Percentiles rank a stretch among this genome's conserved stretches.
These are phyloP conservation scores for Omphaloscelis lunosa DNA, from an alignment of 2,888 invertebrate genomes.

Conservation along the genomic window DNA sequence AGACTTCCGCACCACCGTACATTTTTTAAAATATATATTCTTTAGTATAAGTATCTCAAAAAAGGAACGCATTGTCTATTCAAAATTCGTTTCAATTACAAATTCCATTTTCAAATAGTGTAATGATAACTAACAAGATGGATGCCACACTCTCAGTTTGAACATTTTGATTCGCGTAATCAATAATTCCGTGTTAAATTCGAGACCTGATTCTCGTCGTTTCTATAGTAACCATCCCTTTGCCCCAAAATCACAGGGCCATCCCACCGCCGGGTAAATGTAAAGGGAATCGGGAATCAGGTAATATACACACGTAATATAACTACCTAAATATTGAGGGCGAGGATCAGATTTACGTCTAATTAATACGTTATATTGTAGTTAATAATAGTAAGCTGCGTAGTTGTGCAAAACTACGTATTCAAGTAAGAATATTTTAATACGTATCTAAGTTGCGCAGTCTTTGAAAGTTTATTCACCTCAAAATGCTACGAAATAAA, in stretches of 20 bases:
- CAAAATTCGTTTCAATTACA: slow-evolving; percentile 7
- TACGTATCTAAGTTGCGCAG: background rate
- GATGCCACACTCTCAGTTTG: slow-evolving; percentile 62
- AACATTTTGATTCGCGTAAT: slow-evolving; percentile 81
- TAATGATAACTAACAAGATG: slow-evolving; percentile 48
- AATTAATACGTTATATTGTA: slow-evolving; percentile 17
- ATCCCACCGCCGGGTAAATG: slow-evolving; percentile 73
- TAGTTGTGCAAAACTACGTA: slow-evolving; percentile 3
- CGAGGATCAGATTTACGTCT: slow-evolving; percentile 9
- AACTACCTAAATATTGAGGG: slow-evolving; percentile 29
- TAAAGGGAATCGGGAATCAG: slow-evolving; percentile 71
- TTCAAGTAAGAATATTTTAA: slow-evolving; percentile 14
- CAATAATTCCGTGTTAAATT: slow-evolving; percentile 83
- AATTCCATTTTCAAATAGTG: slow-evolving; percentile 40
- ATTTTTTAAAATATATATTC: no score
- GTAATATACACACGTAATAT: slow-evolving; percentile 53
- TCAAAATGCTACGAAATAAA: slow-evolving; percentile 11
- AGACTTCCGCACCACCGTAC: no score
- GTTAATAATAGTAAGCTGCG: background rate
- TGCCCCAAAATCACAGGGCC: slow-evolving; percentile 69
- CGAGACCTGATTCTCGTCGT: slow-evolving; percentile 77
- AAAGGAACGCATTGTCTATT: background rate
- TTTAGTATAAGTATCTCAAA: no score
- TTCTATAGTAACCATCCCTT: slow-evolving; percentile 86
- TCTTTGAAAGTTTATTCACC: slow-evolving; percentile 5